A percentile compares a stretch with the other conserved stretches of the same genome.
These are phyloP conservation scores for Apostichopus parvimensis DNA, from an alignment of 35 echinoderm and acorn worm species.

Conservation along the genomic window DNA sequence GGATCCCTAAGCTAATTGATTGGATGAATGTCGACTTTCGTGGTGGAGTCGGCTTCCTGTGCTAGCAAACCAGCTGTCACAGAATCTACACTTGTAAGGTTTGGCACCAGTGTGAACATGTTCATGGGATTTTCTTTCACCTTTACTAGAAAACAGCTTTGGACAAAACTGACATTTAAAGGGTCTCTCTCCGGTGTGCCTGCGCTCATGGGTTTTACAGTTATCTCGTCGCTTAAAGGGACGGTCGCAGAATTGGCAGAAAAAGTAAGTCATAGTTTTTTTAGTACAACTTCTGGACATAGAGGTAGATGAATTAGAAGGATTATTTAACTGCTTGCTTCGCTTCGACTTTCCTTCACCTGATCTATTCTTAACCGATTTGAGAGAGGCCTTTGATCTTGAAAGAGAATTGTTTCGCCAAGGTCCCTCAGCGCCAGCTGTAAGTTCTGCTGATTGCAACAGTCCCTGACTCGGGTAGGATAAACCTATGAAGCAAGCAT, in stretches of 20 bases:
- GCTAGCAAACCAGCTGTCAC: not conserved
- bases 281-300: too few relatives aligned
- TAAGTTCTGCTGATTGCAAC: not conserved
- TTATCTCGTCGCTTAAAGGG: not conserved
- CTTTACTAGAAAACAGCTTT: not conserved
- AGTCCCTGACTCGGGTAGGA: not conserved
- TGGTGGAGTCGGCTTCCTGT: not conserved
- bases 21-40: too few relatives aligned
- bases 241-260: slow-evolving; percentile 14
- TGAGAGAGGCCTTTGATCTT: not conserved
- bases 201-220: slow-evolving; percentile 13
- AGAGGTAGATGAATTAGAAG: too few relatives aligned
- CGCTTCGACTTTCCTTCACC: not conserved
- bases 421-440: not conserved
- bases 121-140: slow-evolving; percentile 22
- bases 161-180: slow-evolving; percentile 29
- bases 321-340: not conserved
- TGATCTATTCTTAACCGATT: not conserved
- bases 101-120: slow-evolving; percentile 27
- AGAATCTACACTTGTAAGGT: slow-evolving; percentile 28
- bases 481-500: slow-evolving; percentile 6
- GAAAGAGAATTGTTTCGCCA: not conserved
- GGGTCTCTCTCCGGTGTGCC: slow-evolving; percentile 38
- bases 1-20: too few relatives aligned
- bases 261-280: not conserved